A percentile compares a stretch with the other conserved stretches of the same genome.
Evolutionary conservation across 2,888 invertebrate genomes (phyloP).

Genomic region (Hirtodrosophila duncani): DNA sequence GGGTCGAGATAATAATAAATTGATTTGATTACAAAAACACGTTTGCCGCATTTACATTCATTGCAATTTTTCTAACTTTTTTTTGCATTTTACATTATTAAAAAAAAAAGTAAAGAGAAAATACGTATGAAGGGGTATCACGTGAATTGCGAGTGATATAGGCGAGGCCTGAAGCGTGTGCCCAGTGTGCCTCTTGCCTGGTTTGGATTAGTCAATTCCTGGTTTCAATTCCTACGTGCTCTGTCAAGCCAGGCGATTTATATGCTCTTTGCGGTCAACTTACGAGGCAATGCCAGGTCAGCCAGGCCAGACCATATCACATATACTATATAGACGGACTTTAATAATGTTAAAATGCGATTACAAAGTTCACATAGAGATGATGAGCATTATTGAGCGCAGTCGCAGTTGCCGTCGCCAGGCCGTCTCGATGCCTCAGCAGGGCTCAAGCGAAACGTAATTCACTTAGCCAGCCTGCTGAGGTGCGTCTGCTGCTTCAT

Average conservation of each 20-base stretch:
- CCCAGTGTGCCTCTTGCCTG: not conserved
- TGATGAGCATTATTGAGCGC: constrained; percentile 6
- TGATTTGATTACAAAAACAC: constrained; percentile 49
- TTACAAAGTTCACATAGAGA: constrained; percentile 16
- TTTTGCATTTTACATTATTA: constrained; percentile 27
- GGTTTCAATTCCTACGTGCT: constrained; percentile 45
- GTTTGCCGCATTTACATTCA: constrained; percentile 44
- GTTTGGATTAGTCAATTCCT: not conserved
- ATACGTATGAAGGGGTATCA: constrained; percentile 21
- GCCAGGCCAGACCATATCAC: constrained; percentile 20
- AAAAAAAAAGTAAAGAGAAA: no score
- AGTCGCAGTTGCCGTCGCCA: constrained; percentile 10
- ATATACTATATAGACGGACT: constrained; percentile 19
- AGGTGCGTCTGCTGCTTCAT: no score
- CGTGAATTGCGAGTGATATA: constrained; percentile 55
- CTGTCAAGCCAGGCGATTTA: constrained; percentile 29
- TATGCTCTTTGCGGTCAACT: constrained; percentile 35
- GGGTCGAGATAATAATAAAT: constrained; percentile 20
- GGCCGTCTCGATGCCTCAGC: constrained; percentile 22
- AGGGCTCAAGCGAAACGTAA: no score
- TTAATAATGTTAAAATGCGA: constrained; percentile 47
- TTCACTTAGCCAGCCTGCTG: no score
- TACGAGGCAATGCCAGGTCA: not conserved
- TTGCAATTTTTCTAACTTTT: constrained; percentile 16
- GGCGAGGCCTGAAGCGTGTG: constrained; percentile 20